Evolutionary conservation across 2,888 invertebrate genomes (phyloP), one percentile per base, ranked within the genome.

Genomic region (Heteromyza rotundicornis): DNA sequence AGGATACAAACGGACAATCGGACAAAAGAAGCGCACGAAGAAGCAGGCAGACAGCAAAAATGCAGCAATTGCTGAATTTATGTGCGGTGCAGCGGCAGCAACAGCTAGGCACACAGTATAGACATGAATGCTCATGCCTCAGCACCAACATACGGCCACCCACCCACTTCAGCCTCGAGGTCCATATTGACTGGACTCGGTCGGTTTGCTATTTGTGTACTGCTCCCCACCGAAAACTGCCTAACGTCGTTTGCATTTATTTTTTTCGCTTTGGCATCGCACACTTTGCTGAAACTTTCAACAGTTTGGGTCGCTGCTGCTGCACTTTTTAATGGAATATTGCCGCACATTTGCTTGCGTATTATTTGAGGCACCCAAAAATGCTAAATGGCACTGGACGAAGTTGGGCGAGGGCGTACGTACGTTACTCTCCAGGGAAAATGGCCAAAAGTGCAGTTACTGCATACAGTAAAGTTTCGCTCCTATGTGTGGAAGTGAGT

Each of bases 251-350:
- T 32, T 32, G n/a, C n/a, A n/a, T n/a, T n/a, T n/a, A n/a, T n/a
- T n/a, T n/a, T n/a, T n/a, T n/a, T n/a, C n/a, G n/a, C 59, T 56
- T 59, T 68, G 72, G 71, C 72, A 71, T 69, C 68, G 68, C 71
- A 64, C 47, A 3, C 40, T 40, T n/a, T n/a, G 16, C 40, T 47
- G n/a, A n/a, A n/a, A n/a, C n/a, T n/a, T n/a, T n/a, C n/a, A n/a
- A n/a, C n/a, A n/a, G n/a, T n/a, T n/a, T n/a, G n/a, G n/a, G n/a
- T n/a, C n/a, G 17, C 19, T 20, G 20, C 20, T 20, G 47, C 20
- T 47, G 47, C 47, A 2, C 20, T 47, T 14, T 40, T 3, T 40
- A 40, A 7, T 19, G 17, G 20, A 19, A 20, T 40, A 40, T 40
- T 7, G 32, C 32, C 32, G 32, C 32, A 32, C n/a, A n/a, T 40